Conservation (phyloP, 2,888 invertebrate genomes). For the Acrobasis suavella region DNA sequence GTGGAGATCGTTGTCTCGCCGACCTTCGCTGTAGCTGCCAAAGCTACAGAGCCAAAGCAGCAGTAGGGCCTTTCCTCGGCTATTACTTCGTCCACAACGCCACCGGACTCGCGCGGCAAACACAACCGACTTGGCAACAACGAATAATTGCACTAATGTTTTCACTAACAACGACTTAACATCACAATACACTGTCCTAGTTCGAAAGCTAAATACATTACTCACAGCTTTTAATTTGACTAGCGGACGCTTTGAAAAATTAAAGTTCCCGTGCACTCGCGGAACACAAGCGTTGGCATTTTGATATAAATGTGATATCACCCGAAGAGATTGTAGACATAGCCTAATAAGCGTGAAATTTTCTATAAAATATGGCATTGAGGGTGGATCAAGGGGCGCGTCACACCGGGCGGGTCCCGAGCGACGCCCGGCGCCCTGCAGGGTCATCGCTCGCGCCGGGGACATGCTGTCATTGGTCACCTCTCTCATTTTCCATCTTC, state of each 20-base stretch:
- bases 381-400: slow-evolving; percentile 51
- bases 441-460: slow-evolving; percentile 77
- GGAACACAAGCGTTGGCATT: slow-evolving; percentile 52
- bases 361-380: slow-evolving; percentile 61
- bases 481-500: slow-evolving; percentile 76
- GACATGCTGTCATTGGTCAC: slow-evolving; percentile 77
- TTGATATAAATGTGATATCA: slow-evolving; percentile 61
- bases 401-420: slow-evolving; percentile 52
- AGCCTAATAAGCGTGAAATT: slow-evolving; percentile 77
- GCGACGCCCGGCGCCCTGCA: slow-evolving; percentile 62
- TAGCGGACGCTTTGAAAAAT: slow-evolving; percentile 78
- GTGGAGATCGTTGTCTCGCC: slow-evolving; percentile 89
- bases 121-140: slow-evolving; percentile 73
- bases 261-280: slow-evolving; percentile 65
- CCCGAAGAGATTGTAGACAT: slow-evolving; percentile 70
- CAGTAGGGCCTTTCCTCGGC: slow-evolving; percentile 48
- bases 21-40: slow-evolving; percentile 61
- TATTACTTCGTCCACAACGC: slow-evolving; percentile 36
- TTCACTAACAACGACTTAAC: slow-evolving; percentile 73
- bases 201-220: slow-evolving; percentile 66
- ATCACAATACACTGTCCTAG: slow-evolving; percentile 70
- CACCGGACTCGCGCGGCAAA: slow-evolving; percentile 47
- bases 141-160: slow-evolving; percentile 77
- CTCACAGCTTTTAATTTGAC: slow-evolving; percentile 76
- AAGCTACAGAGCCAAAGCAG: slow-evolving; percentile 63